phyloP scores from a whole-genome alignment of 2,113 vertebrate genomes.

The Potamarius usumacintae region DNA sequence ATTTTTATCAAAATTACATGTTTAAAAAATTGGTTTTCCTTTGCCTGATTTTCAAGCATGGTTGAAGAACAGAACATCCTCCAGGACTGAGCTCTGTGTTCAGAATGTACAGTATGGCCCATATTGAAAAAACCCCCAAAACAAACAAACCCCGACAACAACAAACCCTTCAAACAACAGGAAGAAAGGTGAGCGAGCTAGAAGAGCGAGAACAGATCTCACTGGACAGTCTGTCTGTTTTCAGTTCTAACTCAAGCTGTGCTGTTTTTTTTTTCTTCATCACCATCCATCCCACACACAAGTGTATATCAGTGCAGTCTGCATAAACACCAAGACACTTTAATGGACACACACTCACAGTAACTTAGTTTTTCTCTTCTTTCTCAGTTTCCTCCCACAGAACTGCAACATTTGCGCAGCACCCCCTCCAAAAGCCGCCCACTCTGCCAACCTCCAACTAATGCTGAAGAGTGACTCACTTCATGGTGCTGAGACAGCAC shows the following conservation, averaged over 20 bases:
- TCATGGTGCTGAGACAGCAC: slow-evolving; percentile 17
- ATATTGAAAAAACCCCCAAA: background rate
- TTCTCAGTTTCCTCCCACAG: slow-evolving; percentile 47
- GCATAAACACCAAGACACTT: slow-evolving; percentile 11
- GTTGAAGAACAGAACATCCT: background rate
- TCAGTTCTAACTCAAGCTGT: slow-evolving; percentile 13
- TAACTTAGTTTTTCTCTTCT: slow-evolving; percentile 28
- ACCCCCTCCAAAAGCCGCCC: slow-evolving; percentile 18
- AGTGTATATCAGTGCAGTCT: slow-evolving; percentile 11
- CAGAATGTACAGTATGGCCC: background rate
- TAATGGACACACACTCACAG: slow-evolving; percentile 26
- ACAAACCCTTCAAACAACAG: too few species aligned
- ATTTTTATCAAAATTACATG: background rate
- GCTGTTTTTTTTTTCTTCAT: slow-evolving; percentile 12
- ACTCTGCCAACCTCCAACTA: slow-evolving; percentile 22
- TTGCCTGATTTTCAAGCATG: background rate
- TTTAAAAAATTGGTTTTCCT: background rate
- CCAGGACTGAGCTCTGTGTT: background rate
- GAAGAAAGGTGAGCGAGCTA: too few species aligned
- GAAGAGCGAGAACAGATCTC: background rate
- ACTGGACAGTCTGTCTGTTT: background rate
- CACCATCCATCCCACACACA: slow-evolving; percentile 49
- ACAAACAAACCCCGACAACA: background rate
- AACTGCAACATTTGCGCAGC: slow-evolving; percentile 11
- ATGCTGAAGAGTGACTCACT: slow-evolving; percentile 36